A percentile compares a stretch with the other conserved stretches of the same genome.
Evolutionary conservation across 2,113 vertebrate species (phyloP).

Genomic region (Neotoma lepida): DNA sequence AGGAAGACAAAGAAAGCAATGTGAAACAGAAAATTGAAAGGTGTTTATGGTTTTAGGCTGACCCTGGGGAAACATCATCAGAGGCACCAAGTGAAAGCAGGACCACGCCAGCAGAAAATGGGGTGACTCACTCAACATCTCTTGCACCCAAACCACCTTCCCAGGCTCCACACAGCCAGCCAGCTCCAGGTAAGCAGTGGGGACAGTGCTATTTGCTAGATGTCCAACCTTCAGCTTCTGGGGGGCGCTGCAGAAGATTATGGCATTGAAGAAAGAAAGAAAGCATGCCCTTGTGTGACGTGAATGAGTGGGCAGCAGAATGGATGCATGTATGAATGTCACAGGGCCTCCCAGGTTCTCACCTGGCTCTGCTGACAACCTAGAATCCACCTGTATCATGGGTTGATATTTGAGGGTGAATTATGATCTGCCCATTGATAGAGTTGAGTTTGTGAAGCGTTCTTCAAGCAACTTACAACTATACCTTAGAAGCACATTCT

Average conservation of each 20-base stretch:
- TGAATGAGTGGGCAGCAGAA: too few species aligned
- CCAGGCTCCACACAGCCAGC: constrained; percentile 90
- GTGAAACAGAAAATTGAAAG: neutral
- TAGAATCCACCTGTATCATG: neutral
- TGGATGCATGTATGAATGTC: neutral
- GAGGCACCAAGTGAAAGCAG: constrained; percentile 90
- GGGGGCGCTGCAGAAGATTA: too few species aligned
- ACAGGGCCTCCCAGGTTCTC: neutral
- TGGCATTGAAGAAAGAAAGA: neutral
- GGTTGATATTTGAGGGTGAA: neutral
- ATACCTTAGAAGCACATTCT: neutral
- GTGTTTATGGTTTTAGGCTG: constrained; percentile 85
- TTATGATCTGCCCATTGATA: neutral
- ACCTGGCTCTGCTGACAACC: neutral
- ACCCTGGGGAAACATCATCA: constrained; percentile 89
- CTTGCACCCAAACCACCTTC: constrained; percentile 91
- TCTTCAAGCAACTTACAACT: neutral
- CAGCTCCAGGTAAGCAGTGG: constrained; percentile 89
- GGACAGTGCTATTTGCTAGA: neutral
- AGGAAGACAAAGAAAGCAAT: neutral
- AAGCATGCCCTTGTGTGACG: neutral
- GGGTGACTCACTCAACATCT: constrained; percentile 90
- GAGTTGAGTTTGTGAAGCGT: neutral
- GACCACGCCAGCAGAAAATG: constrained; percentile 93
- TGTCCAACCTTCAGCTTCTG: neutral